These are phyloP conservation scores for Corythoichthys haematopterus DNA, from an alignment of 2,113 vertebrate genomes.

Conservation along the genomic window DNA sequence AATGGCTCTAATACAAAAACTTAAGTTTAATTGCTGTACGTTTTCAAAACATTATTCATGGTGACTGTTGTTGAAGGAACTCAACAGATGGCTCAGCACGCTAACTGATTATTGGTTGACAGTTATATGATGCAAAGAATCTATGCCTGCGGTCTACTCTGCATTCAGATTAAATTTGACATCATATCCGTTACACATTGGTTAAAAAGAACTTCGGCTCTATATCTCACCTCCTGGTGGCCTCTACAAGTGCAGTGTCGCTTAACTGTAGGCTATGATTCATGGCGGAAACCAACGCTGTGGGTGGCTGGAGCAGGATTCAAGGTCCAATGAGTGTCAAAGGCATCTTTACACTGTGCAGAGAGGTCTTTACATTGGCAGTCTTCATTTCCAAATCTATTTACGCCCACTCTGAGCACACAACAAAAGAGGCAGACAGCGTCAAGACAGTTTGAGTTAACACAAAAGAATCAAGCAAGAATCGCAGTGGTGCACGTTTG, in stretches of 20 bases:
- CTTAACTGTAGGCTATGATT: neutral
- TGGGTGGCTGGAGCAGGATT: conserved; percentile 7
- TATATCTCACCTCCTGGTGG: conserved; percentile 1
- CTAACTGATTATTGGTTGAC: neutral
- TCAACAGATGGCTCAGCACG: neutral
- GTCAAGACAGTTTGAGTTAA: neutral
- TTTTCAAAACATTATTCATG: neutral
- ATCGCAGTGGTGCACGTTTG: neutral
- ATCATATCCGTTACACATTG: neutral
- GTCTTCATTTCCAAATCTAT: neutral
- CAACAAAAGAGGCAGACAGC: neutral
- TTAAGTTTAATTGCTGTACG: neutral
- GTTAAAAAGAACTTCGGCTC: neutral
- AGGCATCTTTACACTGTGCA: neutral
- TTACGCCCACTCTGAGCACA: neutral
- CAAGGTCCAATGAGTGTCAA: conserved; percentile 13
- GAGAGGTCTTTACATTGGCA: neutral
- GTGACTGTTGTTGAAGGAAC: neutral
- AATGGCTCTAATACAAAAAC: neutral
- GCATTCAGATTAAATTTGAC: neutral
- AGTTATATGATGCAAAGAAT: neutral
- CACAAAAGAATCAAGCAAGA: neutral
- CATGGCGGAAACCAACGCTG: conserved; percentile 1
- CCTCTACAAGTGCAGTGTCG: neutral
- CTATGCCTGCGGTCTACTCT: neutral